Conservation (phyloP, 2,113 vertebrate genomes). For the Piprites chloris region DNA sequence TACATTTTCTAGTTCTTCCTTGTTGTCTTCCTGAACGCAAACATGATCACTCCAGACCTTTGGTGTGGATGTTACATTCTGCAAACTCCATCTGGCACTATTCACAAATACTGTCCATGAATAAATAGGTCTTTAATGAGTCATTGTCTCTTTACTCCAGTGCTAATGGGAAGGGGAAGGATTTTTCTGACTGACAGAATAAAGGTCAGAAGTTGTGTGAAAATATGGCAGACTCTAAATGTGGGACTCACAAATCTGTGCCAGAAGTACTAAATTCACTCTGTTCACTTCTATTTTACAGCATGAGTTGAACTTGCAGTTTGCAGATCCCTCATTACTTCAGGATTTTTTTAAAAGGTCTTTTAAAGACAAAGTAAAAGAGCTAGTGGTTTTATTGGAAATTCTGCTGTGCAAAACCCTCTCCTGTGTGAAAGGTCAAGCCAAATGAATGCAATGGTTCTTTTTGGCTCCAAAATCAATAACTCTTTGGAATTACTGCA, state of each 20-base stretch:
- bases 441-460: conserved; percentile 12
- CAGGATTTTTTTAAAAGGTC: background rate
- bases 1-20: background rate
- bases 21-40: background rate
- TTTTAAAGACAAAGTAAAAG: background rate
- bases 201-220: background rate
- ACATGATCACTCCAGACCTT: background rate
- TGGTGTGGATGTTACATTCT: background rate
- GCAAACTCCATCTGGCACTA: background rate
- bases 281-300: background rate
- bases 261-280: background rate
- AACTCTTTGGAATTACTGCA: conserved; percentile 26
- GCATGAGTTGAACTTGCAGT: background rate
- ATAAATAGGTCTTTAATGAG: background rate
- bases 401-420: background rate
- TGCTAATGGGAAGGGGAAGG: background rate
- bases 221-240: background rate
- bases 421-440: background rate
- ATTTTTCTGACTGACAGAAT: background rate
- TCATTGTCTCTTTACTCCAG: background rate
- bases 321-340: background rate
- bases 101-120: background rate
- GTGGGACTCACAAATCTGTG: background rate
- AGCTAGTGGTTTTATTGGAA: background rate
- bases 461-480: conserved; percentile 39